These are phyloP conservation scores for Diplosoma virens DNA, from an alignment of 23 tunicate species.

Conservation along the genomic window DNA sequence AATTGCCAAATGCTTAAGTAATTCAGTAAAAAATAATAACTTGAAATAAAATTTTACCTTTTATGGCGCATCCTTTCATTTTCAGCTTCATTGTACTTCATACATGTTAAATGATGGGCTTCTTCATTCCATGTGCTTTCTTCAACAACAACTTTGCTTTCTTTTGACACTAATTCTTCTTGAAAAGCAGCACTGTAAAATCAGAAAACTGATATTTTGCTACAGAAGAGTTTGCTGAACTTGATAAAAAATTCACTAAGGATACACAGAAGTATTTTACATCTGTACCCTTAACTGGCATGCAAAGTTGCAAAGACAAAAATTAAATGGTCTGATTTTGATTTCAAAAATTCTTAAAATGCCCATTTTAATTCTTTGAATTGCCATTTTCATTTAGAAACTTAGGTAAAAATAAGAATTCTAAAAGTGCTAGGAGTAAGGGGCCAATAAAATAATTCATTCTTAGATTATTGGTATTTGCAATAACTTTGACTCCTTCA, in stretches of 20 bases:
- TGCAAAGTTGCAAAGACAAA: not conserved
- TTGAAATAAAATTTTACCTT: conserved; percentile 13
- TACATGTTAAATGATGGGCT: conserved; percentile 46
- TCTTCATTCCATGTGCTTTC: conserved; percentile 41
- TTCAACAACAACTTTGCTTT: not conserved
- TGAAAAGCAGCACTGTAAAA: conserved; percentile 41
- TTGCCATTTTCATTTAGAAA: too few species aligned
- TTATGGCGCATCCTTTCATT: not conserved
- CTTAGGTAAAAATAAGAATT: too few species aligned
- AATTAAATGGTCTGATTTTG: too few species aligned
- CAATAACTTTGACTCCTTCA: too few species aligned
- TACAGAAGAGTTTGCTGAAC: too few species aligned
- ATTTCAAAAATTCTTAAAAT: too few species aligned
- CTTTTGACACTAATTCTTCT: conserved; percentile 35
- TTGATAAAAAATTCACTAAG: not conserved
- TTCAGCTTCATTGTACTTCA: conserved; percentile 27
- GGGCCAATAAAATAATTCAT: too few species aligned
- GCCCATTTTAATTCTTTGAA: too few species aligned
- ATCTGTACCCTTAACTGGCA: not conserved
- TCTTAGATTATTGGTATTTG: too few species aligned
- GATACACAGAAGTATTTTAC: not conserved
- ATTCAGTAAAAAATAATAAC: not conserved
- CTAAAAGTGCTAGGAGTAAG: too few species aligned
- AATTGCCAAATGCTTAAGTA: not conserved
- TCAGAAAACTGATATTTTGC: not conserved